These are phyloP conservation scores for Petaurus breviceps DNA, from an alignment of 2,113 vertebrate species.

Conservation along the genomic window DNA sequence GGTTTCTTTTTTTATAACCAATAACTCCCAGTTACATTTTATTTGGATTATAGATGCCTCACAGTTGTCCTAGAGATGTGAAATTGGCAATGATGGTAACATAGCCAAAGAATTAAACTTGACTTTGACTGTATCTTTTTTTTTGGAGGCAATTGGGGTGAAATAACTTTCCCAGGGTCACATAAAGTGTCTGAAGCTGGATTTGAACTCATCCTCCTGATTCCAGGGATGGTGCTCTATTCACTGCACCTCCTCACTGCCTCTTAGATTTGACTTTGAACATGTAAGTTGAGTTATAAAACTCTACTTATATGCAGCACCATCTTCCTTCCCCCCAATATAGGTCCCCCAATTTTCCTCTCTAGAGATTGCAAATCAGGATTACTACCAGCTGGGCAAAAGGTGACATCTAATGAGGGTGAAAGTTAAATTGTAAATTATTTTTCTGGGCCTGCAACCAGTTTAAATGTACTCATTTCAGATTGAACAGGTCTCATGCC, in stretches of 20 bases:
- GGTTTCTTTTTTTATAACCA: not conserved
- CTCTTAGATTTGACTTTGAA: not conserved
- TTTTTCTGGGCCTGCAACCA: accelerated
- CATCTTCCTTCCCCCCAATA: too few relatives aligned
- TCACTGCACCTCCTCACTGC: too few relatives aligned
- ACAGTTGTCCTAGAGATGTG: not conserved
- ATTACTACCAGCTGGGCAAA: accelerated
- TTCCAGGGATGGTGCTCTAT: too few relatives aligned
- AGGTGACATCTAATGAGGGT: not conserved
- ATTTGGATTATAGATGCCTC: not conserved
- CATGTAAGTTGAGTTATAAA: accelerated
- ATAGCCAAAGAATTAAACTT: not conserved
- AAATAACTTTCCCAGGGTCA: not conserved
- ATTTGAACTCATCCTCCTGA: too few relatives aligned
- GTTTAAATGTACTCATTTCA: accelerated
- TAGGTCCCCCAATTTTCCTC: not conserved
- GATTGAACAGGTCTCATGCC: not conserved
- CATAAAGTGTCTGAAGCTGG: too few relatives aligned
- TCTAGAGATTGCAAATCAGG: not conserved
- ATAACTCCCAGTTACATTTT: not conserved
- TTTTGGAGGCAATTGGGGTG: not conserved
- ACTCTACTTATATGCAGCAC: too few relatives aligned
- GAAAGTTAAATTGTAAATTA: not conserved
- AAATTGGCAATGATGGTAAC: not conserved
- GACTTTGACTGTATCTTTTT: not conserved